Evolutionary conservation across 2,797 vertebrate genomes (phyloP).

Genomic region (Scyliorhinus canicula): DNA sequence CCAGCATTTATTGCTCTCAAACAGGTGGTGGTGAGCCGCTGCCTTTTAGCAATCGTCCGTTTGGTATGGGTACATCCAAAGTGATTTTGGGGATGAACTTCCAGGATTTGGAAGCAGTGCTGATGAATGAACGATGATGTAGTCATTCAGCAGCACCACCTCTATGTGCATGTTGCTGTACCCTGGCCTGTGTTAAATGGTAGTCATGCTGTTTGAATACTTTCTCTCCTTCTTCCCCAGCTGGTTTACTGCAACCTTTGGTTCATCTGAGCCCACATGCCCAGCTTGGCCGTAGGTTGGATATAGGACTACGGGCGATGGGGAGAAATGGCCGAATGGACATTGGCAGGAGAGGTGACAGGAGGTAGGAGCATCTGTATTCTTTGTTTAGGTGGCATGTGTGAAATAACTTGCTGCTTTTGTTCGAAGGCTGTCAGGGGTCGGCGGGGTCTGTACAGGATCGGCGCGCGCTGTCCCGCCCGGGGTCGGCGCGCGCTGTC

Average conservation of each 20-base stretch:
- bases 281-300: constrained; percentile 46
- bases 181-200: background rate
- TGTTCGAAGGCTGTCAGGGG: too few species aligned
- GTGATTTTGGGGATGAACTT: background rate
- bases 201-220: background rate
- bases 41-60: background rate
- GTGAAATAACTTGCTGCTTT: background rate
- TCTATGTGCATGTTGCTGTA: background rate
- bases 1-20: background rate
- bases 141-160: background rate
- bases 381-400: too few species aligned
- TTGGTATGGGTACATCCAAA: background rate
- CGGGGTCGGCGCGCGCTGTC: too few species aligned
- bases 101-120: too few species aligned
- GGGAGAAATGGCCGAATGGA: constrained; percentile 49
- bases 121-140: background rate
- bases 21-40: background rate
- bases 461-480: too few species aligned
- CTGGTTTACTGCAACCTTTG: constrained; percentile 49
- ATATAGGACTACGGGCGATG: constrained; percentile 46
- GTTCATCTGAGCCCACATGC: constrained; percentile 42
- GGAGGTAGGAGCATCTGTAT: constrained; percentile 45
- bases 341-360: constrained; percentile 46
- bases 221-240: constrained; percentile 31
- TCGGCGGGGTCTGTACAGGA: too few species aligned